Evolutionary conservation across 1,140 invertebrate genomes (phyloP).

Genomic region (Cydia fagiglandana): DNA sequence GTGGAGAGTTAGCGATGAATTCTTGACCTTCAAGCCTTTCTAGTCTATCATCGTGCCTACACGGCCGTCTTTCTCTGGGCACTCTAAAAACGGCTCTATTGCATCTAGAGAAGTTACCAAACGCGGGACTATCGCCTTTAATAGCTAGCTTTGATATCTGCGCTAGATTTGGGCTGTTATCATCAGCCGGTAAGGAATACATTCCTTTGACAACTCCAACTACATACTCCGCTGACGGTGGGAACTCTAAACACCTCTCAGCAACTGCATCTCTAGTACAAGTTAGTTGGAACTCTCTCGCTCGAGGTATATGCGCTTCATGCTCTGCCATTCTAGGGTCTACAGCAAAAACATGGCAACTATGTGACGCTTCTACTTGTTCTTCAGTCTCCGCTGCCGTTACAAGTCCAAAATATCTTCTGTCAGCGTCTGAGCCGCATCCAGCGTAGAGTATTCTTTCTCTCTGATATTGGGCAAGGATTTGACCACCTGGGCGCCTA

Average conservation of each 20-base stretch:
- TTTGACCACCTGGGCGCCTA: conserved; percentile 83
- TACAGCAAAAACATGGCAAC: conserved; percentile 97
- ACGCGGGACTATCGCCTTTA: conserved; percentile 63
- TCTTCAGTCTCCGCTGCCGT: conserved; percentile 81
- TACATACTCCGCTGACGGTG: conserved; percentile 91
- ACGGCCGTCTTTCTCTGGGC: conserved; percentile 56
- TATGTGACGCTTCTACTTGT: conserved; percentile 84
- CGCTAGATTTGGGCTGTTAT: conserved; percentile 64
- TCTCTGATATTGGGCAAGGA: conserved; percentile 86
- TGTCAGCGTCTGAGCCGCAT: conserved; percentile 93
- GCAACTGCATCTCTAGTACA: conserved; percentile 86
- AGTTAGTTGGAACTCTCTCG: conserved; percentile 87
- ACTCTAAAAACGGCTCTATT: conserved; percentile 61
- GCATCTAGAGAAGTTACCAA: conserved; percentile 62
- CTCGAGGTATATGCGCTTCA: conserved; percentile 86
- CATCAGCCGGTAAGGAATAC: conserved; percentile 80
- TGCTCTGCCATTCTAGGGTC: conserved; percentile 92
- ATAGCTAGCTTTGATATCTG: conserved; percentile 72
- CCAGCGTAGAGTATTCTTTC: conserved; percentile 94
- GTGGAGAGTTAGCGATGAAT: conserved; percentile 85
- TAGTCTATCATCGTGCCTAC: conserved; percentile 54
- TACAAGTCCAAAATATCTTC: conserved; percentile 94
- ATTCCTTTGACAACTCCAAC: conserved; percentile 86
- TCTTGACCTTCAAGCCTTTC: conserved; percentile 60
- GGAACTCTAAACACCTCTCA: conserved; percentile 92